phyloP scores from a whole-genome alignment of 2,797 vertebrate species.

The Mallotus villosus region DNA sequence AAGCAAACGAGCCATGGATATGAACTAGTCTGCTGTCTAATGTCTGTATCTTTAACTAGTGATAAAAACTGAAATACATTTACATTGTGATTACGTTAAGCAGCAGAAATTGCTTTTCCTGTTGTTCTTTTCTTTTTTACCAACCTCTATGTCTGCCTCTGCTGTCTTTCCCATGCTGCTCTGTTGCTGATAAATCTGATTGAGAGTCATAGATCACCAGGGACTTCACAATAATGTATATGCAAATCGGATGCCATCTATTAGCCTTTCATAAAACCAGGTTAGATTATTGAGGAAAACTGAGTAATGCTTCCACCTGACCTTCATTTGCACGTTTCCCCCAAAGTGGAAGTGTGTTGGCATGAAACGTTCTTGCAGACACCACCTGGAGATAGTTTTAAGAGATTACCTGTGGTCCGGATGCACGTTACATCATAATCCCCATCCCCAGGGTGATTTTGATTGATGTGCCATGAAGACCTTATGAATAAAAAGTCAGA shows the following conservation, averaged over 20 bases:
- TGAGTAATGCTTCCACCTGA: constrained; percentile 62
- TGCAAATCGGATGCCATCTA: constrained; percentile 79
- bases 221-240: constrained; percentile 75
- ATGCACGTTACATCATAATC: constrained; percentile 29
- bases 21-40: background rate
- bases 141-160: constrained; percentile 4
- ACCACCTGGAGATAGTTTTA: constrained; percentile 52
- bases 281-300: constrained; percentile 69
- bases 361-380: constrained; percentile 39
- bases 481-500: constrained; percentile 23
- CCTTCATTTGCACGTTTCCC: constrained; percentile 43
- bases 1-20: background rate
- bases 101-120: background rate
- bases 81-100: constrained; percentile 25
- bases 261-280: constrained; percentile 74
- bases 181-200: constrained; percentile 55
- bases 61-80: constrained; percentile 36
- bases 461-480: constrained; percentile 38
- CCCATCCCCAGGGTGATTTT: constrained; percentile 24
- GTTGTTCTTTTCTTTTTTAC: background rate
- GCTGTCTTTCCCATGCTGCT: constrained; percentile 43
- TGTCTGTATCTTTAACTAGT: constrained; percentile 7
- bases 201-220: constrained; percentile 67
- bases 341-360: constrained; percentile 34
- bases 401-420: constrained; percentile 44